phyloP scores from a whole-genome alignment of 2,888 invertebrate genomes.

The Clusia tigrina region DNA sequence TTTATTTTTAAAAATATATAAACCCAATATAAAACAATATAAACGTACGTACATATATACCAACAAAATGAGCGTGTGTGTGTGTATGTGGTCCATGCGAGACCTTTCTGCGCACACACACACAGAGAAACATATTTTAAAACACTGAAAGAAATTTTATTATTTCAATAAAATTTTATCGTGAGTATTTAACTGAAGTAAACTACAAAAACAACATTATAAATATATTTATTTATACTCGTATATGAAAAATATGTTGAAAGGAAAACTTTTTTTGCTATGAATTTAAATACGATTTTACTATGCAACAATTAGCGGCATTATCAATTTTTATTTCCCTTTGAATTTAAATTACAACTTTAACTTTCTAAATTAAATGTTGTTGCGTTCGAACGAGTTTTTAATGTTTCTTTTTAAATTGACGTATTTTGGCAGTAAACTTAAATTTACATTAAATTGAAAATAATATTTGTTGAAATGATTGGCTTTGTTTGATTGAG shows the following conservation, averaged over 20 bases:
- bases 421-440: background rate
- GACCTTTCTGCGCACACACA: background rate
- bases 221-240: conserved; percentile 29
- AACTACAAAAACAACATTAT: conserved; percentile 19
- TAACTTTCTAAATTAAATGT: no score
- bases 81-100: background rate
- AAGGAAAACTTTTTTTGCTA: background rate
- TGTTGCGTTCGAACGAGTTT: no score
- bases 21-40: background rate
- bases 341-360: no score
- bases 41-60: conserved; percentile 14
- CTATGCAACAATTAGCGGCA: no score
- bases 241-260: conserved; percentile 14
- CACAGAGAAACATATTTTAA: conserved; percentile 24
- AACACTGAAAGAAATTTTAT: conserved; percentile 18
- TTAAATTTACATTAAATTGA: background rate
- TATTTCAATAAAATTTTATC: conserved; percentile 24
- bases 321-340: no score
- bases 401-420: background rate
- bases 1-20: conserved; percentile 18
- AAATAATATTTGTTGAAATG: conserved; percentile 11
- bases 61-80: conserved; percentile 17
- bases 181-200: conserved; percentile 32
- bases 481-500: conserved; percentile 14
- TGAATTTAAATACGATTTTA: background rate